Conservation (phyloP, 2,113 vertebrate genomes). For the Proteles cristata region DNA sequence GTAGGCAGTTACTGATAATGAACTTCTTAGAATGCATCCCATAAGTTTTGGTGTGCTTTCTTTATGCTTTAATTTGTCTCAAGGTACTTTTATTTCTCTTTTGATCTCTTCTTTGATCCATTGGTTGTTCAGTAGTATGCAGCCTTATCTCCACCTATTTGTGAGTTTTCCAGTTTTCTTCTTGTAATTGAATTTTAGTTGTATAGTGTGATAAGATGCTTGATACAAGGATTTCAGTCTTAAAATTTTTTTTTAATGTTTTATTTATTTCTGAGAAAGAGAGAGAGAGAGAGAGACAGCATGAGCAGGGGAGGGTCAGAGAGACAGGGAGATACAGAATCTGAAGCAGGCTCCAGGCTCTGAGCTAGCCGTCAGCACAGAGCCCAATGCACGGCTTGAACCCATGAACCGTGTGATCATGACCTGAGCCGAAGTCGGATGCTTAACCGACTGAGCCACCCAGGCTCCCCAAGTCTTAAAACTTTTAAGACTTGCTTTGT, state of each 20-base stretch:
- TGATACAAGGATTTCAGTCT: background rate
- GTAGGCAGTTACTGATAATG: background rate
- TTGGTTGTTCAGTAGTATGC: background rate
- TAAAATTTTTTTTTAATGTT: no score
- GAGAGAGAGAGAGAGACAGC: no score
- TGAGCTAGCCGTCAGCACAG: no score
- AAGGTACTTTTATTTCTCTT: background rate
- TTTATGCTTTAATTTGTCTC: background rate
- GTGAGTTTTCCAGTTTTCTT: background rate
- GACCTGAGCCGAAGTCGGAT: no score
- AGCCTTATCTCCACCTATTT: background rate
- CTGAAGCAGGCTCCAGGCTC: no score
- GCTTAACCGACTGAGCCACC: no score
- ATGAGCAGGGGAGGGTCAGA: no score
- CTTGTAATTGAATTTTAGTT: background rate
- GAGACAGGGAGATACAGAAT: no score
- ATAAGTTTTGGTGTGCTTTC: background rate
- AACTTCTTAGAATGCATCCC: background rate
- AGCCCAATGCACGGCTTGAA: no score
- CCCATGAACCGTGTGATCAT: no score
- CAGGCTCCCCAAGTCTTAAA: no score
- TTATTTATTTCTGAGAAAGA: no score
- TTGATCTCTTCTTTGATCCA: background rate
- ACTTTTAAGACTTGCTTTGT: background rate
- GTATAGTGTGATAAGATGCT: background rate